Percentiles rank a stretch among this genome's conserved stretches.
These are phyloP conservation scores for Sesamia nonagrioides DNA, from an alignment of 1,140 invertebrate species.

Conservation along the genomic window DNA sequence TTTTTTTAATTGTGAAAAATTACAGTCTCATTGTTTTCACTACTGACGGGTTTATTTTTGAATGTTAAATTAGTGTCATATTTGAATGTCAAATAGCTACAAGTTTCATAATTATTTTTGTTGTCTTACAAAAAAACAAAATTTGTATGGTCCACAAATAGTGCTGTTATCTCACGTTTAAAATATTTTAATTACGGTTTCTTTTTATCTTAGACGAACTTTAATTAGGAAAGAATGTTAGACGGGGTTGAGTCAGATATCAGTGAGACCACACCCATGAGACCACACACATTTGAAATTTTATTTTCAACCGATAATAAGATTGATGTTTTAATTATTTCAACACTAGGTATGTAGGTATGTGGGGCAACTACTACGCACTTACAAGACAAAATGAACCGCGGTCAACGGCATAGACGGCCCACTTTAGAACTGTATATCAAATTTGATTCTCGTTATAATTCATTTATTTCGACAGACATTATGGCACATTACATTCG, in stretches of 20 bases:
- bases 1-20: background rate
- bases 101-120: constrained; percentile 20
- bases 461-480: constrained; percentile 23
- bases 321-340: constrained; percentile 37
- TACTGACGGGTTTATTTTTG: constrained; percentile 6
- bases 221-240: constrained; percentile 28
- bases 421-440: constrained; percentile 38
- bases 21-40: background rate
- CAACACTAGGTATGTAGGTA: constrained; percentile 3
- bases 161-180: constrained; percentile 4
- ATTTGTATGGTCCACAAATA: background rate
- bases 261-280: constrained; percentile 18
- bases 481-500: constrained; percentile 27
- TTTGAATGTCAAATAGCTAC: constrained; percentile 23
- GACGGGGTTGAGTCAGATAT: background rate
- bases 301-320: constrained; percentile 16
- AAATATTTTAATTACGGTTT: constrained; percentile 31
- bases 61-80: background rate
- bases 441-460: constrained; percentile 7
- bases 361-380: background rate
- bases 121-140: background rate
- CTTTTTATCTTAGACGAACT: background rate
- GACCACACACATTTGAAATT: constrained; percentile 4
- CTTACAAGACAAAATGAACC: constrained; percentile 10
- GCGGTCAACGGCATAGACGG: constrained; percentile 31